Conservation (phyloP, 2,888 invertebrate species). For the Aphelenchoides bicaudatus region DNA sequence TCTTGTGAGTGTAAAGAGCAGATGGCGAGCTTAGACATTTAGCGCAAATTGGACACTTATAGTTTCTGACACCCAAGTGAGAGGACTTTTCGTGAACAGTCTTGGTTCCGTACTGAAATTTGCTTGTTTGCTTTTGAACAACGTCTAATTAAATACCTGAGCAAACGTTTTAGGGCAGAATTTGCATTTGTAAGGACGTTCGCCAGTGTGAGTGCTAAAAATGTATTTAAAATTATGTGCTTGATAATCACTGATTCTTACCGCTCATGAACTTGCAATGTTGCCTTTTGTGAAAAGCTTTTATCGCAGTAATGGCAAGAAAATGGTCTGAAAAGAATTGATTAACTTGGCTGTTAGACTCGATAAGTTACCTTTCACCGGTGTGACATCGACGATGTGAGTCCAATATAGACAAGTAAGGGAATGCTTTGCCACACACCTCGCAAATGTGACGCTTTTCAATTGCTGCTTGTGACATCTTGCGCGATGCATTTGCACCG, state of each 20-base stretch:
- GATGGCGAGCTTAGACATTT: conserved; percentile 59
- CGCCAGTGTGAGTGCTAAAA: conserved; percentile 61
- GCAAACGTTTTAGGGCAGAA: conserved; percentile 60
- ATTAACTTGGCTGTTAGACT: neutral
- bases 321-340: conserved; percentile 35
- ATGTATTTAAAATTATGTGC: too few relatives aligned
- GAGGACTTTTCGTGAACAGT: conserved; percentile 60
- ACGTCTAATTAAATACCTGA: too few relatives aligned
- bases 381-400: conserved; percentile 61
- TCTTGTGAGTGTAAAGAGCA: conserved; percentile 60
- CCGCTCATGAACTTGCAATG: conserved; percentile 60
- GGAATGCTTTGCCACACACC: conserved; percentile 55
- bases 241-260: neutral
- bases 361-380: conserved; percentile 43
- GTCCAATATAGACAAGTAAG: conserved; percentile 60
- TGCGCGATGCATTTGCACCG: neutral
- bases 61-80: conserved; percentile 57
- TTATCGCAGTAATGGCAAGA: conserved; percentile 59
- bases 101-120: conserved; percentile 61
- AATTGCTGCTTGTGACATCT: conserved; percentile 23
- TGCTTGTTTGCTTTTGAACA: too few relatives aligned
- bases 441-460: conserved; percentile 58
- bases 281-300: conserved; percentile 60
- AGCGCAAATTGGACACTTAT: conserved; percentile 59
- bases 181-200: conserved; percentile 55